A percentile compares a stretch with the other conserved stretches of the same genome.
These are phyloP conservation scores for Patella depressa DNA, from an alignment of 2,888 invertebrate genomes.

Conservation along the genomic window DNA sequence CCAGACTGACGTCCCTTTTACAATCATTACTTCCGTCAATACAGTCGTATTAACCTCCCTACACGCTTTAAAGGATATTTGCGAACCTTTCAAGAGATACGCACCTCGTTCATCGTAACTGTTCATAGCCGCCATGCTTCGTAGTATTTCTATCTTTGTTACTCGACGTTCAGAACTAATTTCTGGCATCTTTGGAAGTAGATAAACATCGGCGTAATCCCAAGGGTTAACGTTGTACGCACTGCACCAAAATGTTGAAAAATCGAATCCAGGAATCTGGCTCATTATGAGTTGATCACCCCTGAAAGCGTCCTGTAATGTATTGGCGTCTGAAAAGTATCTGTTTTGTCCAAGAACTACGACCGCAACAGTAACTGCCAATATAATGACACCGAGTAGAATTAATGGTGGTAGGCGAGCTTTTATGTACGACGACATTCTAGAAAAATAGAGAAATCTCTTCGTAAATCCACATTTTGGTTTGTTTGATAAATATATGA, in stretches of 20 bases:
- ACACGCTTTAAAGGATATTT: neutral
- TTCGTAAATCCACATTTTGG: too few species aligned
- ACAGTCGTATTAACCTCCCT: neutral
- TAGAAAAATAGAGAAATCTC: too few species aligned
- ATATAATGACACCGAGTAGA: neutral
- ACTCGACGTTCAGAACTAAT: neutral
- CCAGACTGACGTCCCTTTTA: neutral
- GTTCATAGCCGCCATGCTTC: neutral
- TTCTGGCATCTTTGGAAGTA: neutral
- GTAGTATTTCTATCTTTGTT: neutral
- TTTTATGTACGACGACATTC: too few species aligned
- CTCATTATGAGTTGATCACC: neutral
- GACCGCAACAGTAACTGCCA: neutral
- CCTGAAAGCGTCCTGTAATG: neutral
- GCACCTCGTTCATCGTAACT: neutral
- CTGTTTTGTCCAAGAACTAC: neutral
- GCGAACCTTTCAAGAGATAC: neutral
- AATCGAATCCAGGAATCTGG: neutral
- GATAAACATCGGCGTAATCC: neutral
- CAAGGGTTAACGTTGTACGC: neutral
- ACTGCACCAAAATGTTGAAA: neutral
- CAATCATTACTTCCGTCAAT: neutral
- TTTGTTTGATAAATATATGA: too few species aligned
- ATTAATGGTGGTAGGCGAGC: too few species aligned
- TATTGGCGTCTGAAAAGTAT: neutral